Evolutionary conservation across 2,888 invertebrate species (phyloP), one percentile per base, ranked within the genome.

Genomic region (Philopedon plagiatum): DNA sequence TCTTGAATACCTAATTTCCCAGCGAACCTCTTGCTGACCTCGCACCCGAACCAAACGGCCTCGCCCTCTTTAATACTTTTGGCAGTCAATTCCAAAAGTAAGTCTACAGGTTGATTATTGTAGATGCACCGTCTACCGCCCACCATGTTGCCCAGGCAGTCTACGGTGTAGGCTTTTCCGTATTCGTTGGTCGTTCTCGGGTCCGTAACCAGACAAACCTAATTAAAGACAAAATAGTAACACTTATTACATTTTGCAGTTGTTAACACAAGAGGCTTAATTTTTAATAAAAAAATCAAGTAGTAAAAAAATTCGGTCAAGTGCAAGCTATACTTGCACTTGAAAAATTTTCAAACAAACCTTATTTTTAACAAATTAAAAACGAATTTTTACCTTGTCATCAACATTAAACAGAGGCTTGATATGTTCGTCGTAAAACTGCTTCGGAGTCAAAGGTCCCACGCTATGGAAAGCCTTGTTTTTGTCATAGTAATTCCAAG

Each of bases 41-140:
- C 96, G 84, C 95, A 96, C 0, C 96, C 96, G 84, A 96, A 96
- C 96, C 96, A 97, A 0, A 97, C 96, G 0, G 96, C 91, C 82
- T 96, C 95, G 0, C 93, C 93, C 1, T 90, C 90, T 75, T 91
- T 89, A 75, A 97, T 92, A 64, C 95, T 94, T 71, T 92, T 91
- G 8, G 90, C 91, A 0, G 93, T 92, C 32, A 91, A 87, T 82
- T 92, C 89, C 84, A 95, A 90, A 1, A 97, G 87, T 0, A 91
- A 86, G 64, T 94, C 93, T 0, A 93, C 90, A 0, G 93, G 93
- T 83, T 96, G 96, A 86, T 97, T 97, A 84, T 96, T 95, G 86
- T 96, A 97, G 1, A 94, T 89, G 1, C 94, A 94, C 74, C 87
- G 88, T 5, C 91, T 86, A 0, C 95, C 96, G 21, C 93, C 95